phyloP scores from a whole-genome alignment of 1,140 invertebrate genomes.

The Drosophila albomicans region DNA sequence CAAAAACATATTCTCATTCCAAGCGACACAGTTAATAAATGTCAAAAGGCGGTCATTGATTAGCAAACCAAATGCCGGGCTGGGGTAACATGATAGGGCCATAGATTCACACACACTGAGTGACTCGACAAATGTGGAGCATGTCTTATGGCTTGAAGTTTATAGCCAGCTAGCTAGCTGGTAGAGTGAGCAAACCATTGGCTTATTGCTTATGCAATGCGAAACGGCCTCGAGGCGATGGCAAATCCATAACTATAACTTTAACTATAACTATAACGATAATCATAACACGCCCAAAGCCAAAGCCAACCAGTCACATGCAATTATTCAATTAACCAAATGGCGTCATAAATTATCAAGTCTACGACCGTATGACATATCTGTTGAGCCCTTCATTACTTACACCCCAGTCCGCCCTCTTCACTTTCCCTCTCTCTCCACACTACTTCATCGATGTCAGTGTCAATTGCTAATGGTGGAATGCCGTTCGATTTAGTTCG shows the following conservation, averaged over 20 bases:
- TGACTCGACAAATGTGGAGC: conserved; percentile 43
- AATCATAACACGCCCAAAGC: conserved; percentile 51
- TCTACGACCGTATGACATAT: conserved; percentile 47
- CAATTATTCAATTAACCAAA: conserved; percentile 82
- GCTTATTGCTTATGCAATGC: conserved; percentile 66
- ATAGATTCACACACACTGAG: conserved; percentile 29
- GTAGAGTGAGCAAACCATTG: not conserved
- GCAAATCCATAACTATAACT: conserved; percentile 51
- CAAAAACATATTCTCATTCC: not conserved
- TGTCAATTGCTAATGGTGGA: conserved; percentile 69
- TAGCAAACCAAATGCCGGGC: conserved; percentile 60
- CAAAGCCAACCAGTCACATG: conserved; percentile 58
- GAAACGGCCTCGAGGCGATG: conserved; percentile 39
- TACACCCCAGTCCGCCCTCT: conserved; percentile 13
- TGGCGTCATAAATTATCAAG: conserved; percentile 78
- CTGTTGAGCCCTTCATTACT: conserved; percentile 25
- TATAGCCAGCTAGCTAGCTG: not conserved
- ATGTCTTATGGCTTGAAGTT: conserved; percentile 35
- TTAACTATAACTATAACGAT: conserved; percentile 34
- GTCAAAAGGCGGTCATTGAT: conserved; percentile 48
- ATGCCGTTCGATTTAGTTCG: conserved; percentile 71
- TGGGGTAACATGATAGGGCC: conserved; percentile 53
- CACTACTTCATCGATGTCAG: conserved; percentile 40
- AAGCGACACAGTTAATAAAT: conserved; percentile 41
- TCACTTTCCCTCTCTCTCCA: not conserved